Conservation (phyloP, 2,797 vertebrate species). For the Megalops cyprinoides region DNA sequence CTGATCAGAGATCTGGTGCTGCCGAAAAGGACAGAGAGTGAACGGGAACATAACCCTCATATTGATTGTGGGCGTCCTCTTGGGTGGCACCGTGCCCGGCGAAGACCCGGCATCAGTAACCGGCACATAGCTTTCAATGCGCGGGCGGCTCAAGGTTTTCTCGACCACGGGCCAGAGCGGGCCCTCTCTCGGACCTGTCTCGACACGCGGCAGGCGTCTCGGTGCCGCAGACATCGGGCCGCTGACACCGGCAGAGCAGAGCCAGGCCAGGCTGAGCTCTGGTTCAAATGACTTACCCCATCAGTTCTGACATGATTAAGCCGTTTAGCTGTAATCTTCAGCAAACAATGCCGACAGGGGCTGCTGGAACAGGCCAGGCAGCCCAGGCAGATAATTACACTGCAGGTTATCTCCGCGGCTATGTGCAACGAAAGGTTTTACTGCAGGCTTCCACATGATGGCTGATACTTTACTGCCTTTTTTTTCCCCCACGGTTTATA, state of each 20-base stretch:
- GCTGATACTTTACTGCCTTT: neutral
- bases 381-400: slow-evolving; percentile 25
- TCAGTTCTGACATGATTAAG: slow-evolving; percentile 30
- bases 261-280: slow-evolving; percentile 1
- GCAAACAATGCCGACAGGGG: slow-evolving; percentile 29
- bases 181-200: neutral
- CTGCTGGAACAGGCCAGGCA: neutral
- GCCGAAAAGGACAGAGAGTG: neutral
- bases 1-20: no score
- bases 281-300: slow-evolving; percentile 33
- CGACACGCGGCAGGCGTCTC: neutral
- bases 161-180: neutral
- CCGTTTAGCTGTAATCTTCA: slow-evolving; percentile 22
- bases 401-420: slow-evolving; percentile 23
- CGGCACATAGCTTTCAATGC: neutral
- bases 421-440: slow-evolving; percentile 13
- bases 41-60: neutral
- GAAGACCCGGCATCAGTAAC: neutral
- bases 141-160: neutral
- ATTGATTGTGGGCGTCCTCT: neutral
- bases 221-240: neutral
- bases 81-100: no score
- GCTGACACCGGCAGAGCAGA: neutral
- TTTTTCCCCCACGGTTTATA: neutral
- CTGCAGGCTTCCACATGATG: neutral